Percentiles rank a stretch among this genome's conserved stretches.
These are phyloP conservation scores for Apomyelois bistriatella DNA, from an alignment of 2,888 invertebrate species.

Conservation along the genomic window DNA sequence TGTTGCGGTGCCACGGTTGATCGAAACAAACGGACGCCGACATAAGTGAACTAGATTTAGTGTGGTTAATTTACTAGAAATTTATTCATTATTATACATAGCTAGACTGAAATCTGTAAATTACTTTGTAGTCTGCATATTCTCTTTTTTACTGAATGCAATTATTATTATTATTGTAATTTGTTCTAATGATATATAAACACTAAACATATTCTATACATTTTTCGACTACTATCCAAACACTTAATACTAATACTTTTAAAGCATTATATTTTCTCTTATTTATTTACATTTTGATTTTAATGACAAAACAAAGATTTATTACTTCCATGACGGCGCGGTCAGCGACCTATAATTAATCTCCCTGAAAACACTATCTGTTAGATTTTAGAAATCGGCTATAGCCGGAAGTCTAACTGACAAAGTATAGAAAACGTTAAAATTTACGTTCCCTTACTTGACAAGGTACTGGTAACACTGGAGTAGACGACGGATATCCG, in stretches of 20 bases:
- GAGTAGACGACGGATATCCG: conserved; percentile 1
- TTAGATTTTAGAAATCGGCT: background rate
- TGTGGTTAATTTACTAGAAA: background rate
- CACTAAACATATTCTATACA: too few species aligned
- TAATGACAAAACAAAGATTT: too few species aligned
- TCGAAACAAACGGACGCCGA: conserved; percentile 2
- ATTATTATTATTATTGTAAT: too few species aligned
- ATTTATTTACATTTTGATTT: background rate
- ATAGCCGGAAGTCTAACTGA: conserved; percentile 3
- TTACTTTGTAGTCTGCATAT: background rate
- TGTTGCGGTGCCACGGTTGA: conserved; percentile 11
- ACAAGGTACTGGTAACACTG: background rate
- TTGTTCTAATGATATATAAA: too few species aligned
- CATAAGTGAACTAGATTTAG: background rate
- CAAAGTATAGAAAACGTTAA: background rate
- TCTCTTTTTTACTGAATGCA: too few species aligned
- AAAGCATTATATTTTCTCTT: background rate
- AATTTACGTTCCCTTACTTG: conserved; percentile 1
- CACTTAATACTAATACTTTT: too few species aligned
- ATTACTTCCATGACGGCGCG: too few species aligned
- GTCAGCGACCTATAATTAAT: too few species aligned
- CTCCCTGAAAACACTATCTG: background rate
- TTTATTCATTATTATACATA: background rate
- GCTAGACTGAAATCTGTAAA: background rate
- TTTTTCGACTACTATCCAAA: too few species aligned